phyloP scores from a whole-genome alignment of 1,140 invertebrate species.

The Achroia grisella region DNA sequence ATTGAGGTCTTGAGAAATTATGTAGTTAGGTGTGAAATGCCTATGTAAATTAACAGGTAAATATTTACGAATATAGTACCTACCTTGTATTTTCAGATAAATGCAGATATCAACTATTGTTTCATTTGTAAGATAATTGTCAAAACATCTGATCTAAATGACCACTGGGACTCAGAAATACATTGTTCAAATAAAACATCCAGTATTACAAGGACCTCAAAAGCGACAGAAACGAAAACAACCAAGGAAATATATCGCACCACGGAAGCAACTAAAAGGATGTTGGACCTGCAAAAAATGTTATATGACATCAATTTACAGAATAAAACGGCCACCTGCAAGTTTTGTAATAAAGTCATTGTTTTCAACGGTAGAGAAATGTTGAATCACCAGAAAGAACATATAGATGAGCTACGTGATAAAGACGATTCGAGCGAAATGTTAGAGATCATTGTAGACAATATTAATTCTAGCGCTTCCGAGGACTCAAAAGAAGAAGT shows the following conservation, averaged over 20 bases:
- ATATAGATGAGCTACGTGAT: not conserved
- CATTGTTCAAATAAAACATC: not conserved
- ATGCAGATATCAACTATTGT: conserved; percentile 25
- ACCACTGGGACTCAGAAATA: conserved; percentile 12
- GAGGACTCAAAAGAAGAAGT: conserved; percentile 1
- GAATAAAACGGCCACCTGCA: conserved; percentile 20
- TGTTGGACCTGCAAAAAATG: conserved; percentile 9
- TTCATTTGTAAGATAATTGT: conserved; percentile 28
- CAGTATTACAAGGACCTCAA: not conserved
- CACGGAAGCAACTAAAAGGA: conserved; percentile 1
- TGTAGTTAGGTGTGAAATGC: no score
- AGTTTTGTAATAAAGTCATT: conserved; percentile 8
- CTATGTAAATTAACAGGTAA: no score
- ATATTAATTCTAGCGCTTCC: not conserved
- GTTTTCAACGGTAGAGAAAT: conserved; percentile 4
- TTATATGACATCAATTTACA: conserved; percentile 14
- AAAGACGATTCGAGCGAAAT: not conserved
- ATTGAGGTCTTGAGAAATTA: no score
- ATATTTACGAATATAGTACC: no score
- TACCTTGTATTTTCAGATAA: conserved; percentile 27
- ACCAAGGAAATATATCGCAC: not conserved
- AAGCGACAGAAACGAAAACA: not conserved
- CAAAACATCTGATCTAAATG: not conserved
- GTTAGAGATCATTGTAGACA: no score
- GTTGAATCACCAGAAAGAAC: conserved; percentile 9